Base-by-base conservation (phyloP, 2,113 vertebrate genomes). In the Galbula dea region DNA sequence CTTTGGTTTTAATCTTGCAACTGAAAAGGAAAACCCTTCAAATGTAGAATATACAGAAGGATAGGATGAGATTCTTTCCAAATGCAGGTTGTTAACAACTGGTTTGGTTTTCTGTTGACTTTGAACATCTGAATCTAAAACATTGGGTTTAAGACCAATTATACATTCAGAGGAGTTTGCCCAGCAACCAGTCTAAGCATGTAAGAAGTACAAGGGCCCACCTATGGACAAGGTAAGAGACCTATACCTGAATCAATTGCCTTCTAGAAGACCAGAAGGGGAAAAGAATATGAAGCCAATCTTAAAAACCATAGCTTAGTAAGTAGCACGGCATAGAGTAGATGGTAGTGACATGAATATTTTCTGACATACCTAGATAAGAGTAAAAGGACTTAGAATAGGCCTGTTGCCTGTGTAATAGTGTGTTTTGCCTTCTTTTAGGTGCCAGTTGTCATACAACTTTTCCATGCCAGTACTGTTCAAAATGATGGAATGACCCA, bases 391-490 rank as follows among this genome's bases (percentile, higher is more conserved):
- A 51, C 30, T n/a, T 39, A 37, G 22, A 69, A 34, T 4, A 63
- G 8, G 6, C 3, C 7, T 2, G 0, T 36, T 59, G 20, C 8
- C 57, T 77, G 2, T 1, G 1, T 34, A 80, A 22, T 7, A 20
- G 36, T 51, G 5, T 69, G 61, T 49, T n/a, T 20, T 66, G n/a
- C 3, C 22, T 13, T 13, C 21, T 34, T 32, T 32, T 57, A 69
- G 11, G 22, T 75, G 37, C 62, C 48, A 4, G 17, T 57, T 62
- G 17, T 55, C 12, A 29, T 54, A 17, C 17, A 49, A 19, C 1
- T 2, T 20, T 75, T 51, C 74, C 26, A 9, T 7, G 12, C 7
- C n/a, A 36, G 54, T 58, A 49, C 5, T 72, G 11, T 62, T 77
- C 20, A 21, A 81, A 87, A 43, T 68, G 17, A 19, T 20, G 34